phyloP scores from a whole-genome alignment of 2,113 vertebrate species.

The Hippocampus abdominalis region DNA sequence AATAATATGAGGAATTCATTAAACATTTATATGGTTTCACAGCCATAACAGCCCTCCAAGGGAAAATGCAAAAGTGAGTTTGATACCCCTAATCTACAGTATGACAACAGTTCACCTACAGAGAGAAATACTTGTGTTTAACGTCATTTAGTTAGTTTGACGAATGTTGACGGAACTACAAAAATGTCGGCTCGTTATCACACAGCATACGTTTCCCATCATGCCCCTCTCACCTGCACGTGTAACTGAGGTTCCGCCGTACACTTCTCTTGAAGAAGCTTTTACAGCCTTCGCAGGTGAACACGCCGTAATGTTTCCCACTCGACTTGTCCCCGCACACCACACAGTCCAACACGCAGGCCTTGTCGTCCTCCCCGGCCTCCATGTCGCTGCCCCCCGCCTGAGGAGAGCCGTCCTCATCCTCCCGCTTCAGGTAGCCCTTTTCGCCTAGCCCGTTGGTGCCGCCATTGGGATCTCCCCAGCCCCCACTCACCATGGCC shows the following conservation, averaged over 20 bases:
- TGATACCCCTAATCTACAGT: background rate
- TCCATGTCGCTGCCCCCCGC: constrained; percentile 87
- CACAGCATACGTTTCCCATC: constrained; percentile 10
- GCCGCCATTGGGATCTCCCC: constrained; percentile 86
- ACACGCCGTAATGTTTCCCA: constrained; percentile 90
- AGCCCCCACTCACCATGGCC: constrained; percentile 92
- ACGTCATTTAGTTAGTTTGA: background rate
- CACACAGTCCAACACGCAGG: constrained; percentile 86
- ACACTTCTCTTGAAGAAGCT: constrained; percentile 95
- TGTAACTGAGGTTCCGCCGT: constrained; percentile 88
- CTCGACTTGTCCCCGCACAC: constrained; percentile 90
- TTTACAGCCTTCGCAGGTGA: constrained; percentile 94
- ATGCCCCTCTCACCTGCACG: constrained; percentile 79
- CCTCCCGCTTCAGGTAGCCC: constrained; percentile 77
- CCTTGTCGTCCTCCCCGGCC: constrained; percentile 83
- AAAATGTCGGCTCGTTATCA: background rate
- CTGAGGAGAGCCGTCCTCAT: constrained; percentile 83
- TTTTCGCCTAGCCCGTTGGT: constrained; percentile 79
- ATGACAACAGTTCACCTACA: background rate
- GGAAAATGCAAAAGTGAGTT: no score
- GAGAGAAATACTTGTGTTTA: no score
- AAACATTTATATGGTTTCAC: background rate
- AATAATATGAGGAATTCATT: no score
- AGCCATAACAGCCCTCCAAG: no score
- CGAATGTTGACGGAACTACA: background rate